Percentiles rank a stretch among this genome's conserved stretches.
Conservation (phyloP, 2,113 vertebrate genomes). For the Urocolius indicus region DNA sequence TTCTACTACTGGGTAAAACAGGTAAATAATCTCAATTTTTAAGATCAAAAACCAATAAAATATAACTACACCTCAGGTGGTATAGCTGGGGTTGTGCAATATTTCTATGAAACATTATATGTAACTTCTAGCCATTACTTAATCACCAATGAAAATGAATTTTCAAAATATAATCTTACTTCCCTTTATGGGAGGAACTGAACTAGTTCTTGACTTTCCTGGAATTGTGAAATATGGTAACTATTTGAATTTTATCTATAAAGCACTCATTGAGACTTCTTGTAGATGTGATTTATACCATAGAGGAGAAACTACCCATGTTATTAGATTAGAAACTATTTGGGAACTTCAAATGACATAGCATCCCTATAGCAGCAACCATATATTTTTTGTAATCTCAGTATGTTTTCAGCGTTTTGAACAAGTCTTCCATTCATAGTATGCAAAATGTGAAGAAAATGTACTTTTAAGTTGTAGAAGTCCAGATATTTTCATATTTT, state of each 20-base stretch:
- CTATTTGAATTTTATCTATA: background rate
- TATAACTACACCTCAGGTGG: background rate
- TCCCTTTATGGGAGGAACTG: background rate
- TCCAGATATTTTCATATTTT: background rate
- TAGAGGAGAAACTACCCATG: background rate
- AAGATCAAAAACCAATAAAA: background rate
- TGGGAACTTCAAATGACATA: background rate
- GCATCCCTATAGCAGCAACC: background rate
- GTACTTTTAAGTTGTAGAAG: background rate
- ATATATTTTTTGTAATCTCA: background rate
- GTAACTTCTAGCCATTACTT: background rate
- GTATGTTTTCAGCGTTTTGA: background rate
- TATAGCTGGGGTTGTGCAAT: background rate
- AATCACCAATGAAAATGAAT: background rate
- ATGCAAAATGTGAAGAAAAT: background rate
- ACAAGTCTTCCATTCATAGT: background rate
- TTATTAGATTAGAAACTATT: background rate
- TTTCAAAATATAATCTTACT: background rate
- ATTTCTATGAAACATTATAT: background rate
- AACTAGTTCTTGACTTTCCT: background rate
- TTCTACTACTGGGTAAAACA: background rate
- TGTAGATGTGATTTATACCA: background rate
- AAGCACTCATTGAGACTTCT: background rate
- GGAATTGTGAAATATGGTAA: background rate
- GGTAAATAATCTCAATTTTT: background rate